Conservation (phyloP, 2,113 vertebrate genomes). For the Ursus arctos region DNA sequence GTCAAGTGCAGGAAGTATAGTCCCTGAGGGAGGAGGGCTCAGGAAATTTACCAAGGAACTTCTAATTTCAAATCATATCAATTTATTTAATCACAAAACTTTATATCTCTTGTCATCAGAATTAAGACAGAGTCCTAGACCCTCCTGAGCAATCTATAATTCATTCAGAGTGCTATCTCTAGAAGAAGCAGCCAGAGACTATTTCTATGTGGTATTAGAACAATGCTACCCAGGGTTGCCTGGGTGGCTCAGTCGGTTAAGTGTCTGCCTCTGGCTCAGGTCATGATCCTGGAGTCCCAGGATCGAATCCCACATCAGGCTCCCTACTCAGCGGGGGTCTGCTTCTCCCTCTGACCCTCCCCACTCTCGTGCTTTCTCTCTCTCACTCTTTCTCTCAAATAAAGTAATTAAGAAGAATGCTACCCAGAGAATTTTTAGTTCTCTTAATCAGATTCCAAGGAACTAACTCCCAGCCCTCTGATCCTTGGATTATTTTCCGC, state of each 20-base stretch:
- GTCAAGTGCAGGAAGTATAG: not conserved
- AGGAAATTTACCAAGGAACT: not conserved
- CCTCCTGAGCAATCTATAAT: not conserved
- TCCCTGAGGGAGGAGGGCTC: not conserved
- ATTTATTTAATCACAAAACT: constrained; percentile 9
- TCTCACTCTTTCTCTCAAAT: not conserved
- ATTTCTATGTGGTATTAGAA: not conserved
- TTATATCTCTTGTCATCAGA: not conserved
- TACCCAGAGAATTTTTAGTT: not conserved
- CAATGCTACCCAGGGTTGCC: not conserved
- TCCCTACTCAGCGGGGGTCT: not conserved
- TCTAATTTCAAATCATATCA: constrained; percentile 41
- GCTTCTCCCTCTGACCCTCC: not conserved
- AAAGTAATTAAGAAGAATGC: not conserved
- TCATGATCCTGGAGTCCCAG: not conserved
- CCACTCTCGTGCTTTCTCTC: not conserved
- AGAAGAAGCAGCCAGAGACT: not conserved
- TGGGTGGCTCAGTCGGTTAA: not conserved
- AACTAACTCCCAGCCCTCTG: not conserved
- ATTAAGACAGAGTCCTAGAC: not conserved
- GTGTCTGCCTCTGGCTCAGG: not conserved
- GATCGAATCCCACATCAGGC: not conserved
- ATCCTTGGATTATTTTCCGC: not conserved
- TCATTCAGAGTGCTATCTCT: not conserved
- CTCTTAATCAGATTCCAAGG: not conserved